Base-by-base conservation (phyloP, 2,113 vertebrate genomes). In the Solenodon paradoxus region DNA sequence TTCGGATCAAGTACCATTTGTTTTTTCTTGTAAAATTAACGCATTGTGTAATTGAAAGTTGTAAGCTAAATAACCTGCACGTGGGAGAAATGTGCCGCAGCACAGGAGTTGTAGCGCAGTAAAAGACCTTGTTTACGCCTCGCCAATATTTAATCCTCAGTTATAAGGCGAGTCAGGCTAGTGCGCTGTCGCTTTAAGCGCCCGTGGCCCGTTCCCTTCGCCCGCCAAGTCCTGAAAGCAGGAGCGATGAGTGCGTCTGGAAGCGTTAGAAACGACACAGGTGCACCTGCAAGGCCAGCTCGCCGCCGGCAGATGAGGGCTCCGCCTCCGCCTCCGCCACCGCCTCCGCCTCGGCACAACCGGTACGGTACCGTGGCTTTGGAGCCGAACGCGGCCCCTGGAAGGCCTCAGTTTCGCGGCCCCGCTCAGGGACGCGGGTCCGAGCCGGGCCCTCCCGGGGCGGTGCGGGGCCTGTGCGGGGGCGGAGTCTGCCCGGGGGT, bases 341-440 rank as follows among this genome's bases (percentile, higher is more conserved):
- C n/a, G n/a, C 75, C 69, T 66, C 83, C 95, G 95, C 97, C 96
- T 94, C 95, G 77, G 74, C 72, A 93, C 82, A 92, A 53, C 6
- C 95, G 68, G 59, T 0, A 13, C 71, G 77, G 66, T 64, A n/a
- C n/a, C n/a, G n/a, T n/a, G n/a, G 63, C 64, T 57, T 24, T 19
- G 26, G 26, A 32, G 49, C 74, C 28, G 35, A 10, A 3, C 5
- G 0, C 26, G 28, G 30, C 38, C 40, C 28, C 82, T 7, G 17
- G n/a, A 22, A 42, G 22, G 32, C 49, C 24, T 8, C 22, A 16
- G 7, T 30, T 55, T 32, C 13, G 61, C 3, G 24, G 7, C 11
- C 66, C 20, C 1, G 32, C 71, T 17, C 32, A 1, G 10, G 5
- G 49, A 59, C 61, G 47, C 47, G 30, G 57, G 71, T 15, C 38